phyloP scores from a whole-genome alignment of 37 sponge, comb jelly and placozoan species.

The Tethya wilhelma region DNA sequence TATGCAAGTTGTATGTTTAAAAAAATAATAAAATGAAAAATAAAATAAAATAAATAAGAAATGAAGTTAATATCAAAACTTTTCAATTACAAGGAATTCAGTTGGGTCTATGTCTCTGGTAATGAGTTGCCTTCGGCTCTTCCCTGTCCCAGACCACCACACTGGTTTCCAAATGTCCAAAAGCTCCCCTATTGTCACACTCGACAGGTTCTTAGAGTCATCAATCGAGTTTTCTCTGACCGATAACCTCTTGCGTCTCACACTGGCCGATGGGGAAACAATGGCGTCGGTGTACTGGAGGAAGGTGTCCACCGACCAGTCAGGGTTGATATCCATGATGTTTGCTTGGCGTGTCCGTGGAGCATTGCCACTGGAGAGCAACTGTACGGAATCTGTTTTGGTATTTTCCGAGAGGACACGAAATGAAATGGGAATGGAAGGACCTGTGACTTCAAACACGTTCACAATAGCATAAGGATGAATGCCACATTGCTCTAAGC shows the following conservation, averaged over 20 bases:
- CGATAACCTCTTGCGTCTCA: not conserved
- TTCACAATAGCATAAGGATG: slow-evolving; percentile 37
- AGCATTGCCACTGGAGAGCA: not conserved
- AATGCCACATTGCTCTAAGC: slow-evolving; percentile 29
- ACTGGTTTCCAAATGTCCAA: slow-evolving; percentile 44
- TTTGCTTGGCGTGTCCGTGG: slow-evolving; percentile 24
- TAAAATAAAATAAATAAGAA: not conserved
- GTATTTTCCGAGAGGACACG: slow-evolving; percentile 5
- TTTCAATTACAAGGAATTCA: slow-evolving; percentile 33
- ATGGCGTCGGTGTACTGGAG: slow-evolving; percentile 54
- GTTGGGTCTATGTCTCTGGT: slow-evolving; percentile 31
- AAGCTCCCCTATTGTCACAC: slow-evolving; percentile 27
- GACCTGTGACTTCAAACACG: slow-evolving; percentile 65
- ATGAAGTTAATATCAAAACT: slow-evolving; percentile 3
- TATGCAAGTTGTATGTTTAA: not conserved
- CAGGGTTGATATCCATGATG: slow-evolving; percentile 70
- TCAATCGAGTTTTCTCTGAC: slow-evolving; percentile 15
- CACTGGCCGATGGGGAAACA: slow-evolving; percentile 23
- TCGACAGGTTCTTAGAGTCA: not conserved
- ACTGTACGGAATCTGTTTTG: not conserved
- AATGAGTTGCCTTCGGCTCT: slow-evolving; percentile 8
- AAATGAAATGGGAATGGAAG: slow-evolving; percentile 44
- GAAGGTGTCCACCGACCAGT: slow-evolving; percentile 51
- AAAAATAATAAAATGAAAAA: not conserved
- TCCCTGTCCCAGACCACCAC: slow-evolving; percentile 37